Percentiles rank a stretch among this genome's conserved stretches.
Evolutionary conservation across 2,797 vertebrate species (phyloP).

Genomic region (Ptychadena robeensis): DNA sequence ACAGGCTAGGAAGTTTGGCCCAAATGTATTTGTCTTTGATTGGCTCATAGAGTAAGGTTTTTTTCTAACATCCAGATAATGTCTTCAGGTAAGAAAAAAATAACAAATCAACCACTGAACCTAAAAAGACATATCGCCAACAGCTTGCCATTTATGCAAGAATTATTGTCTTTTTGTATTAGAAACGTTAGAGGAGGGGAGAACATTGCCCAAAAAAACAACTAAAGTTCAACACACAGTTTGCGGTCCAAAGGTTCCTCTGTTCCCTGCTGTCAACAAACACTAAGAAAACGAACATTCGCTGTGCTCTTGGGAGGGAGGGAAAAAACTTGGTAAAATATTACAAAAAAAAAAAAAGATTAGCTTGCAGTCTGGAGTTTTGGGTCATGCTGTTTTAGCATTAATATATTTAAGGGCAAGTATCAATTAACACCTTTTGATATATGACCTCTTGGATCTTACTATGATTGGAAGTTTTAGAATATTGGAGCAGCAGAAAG

Average conservation of each 20-base stretch:
- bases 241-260: conserved; percentile 58
- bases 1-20: too few species aligned
- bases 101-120: background rate
- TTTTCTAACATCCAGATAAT: background rate
- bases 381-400: conserved; percentile 49
- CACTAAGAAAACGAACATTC: conserved; percentile 48
- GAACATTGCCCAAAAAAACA: conserved; percentile 48
- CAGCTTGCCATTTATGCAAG: background rate
- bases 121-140: background rate
- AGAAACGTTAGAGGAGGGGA: conserved; percentile 27
- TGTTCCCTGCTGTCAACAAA: conserved; percentile 56
- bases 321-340: conserved; percentile 32
- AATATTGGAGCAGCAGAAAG: conserved; percentile 39
- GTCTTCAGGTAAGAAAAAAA: too few species aligned
- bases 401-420: conserved; percentile 56
- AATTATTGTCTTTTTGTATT: conserved; percentile 11
- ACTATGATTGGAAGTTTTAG: conserved; percentile 32
- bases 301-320: conserved; percentile 12
- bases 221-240: conserved; percentile 57
- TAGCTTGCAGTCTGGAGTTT: conserved; percentile 48
- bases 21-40: too few species aligned
- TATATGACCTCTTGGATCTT: conserved; percentile 44
- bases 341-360: conserved; percentile 48
- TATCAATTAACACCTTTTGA: conserved; percentile 60
- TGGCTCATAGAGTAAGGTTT: background rate